phyloP scores from a whole-genome alignment of 2,888 invertebrate species.

The Hyalella azteca region DNA sequence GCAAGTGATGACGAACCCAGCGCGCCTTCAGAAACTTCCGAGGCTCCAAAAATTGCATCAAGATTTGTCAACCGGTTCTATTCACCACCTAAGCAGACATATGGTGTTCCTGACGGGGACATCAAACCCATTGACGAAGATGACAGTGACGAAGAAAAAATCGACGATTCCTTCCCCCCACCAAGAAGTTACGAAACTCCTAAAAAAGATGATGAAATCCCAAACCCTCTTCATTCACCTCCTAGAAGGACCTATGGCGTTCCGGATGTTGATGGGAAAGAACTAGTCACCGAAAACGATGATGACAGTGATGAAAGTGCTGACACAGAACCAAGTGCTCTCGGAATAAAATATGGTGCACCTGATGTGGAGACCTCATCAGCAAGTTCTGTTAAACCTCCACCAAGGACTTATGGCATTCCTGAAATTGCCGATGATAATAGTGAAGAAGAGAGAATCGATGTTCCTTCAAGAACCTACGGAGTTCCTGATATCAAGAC shows the following conservation, averaged over 20 bases:
- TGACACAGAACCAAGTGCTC: too few species aligned
- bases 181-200: not conserved
- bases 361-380: too few species aligned
- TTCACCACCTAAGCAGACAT: too few species aligned
- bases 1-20: too few species aligned
- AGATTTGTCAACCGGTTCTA: too few species aligned
- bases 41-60: too few species aligned
- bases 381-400: too few species aligned
- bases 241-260: not conserved
- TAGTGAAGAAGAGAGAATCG: not conserved
- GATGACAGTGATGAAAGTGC: not conserved
- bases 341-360: too few species aligned
- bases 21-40: too few species aligned
- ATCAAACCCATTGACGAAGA: too few species aligned
- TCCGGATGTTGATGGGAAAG: not conserved
- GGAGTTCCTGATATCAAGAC: not conserved
- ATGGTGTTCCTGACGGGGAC: too few species aligned
- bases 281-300: not conserved
- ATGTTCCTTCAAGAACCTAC: not conserved
- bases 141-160: not conserved
- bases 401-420: not conserved
- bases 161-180: not conserved
- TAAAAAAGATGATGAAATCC: not conserved
- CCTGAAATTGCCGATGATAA: not conserved
- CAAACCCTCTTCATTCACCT: not conserved